Evolutionary conservation across 1,140 invertebrate species (phyloP).

Genomic region (Camponotus vicinus): DNA sequence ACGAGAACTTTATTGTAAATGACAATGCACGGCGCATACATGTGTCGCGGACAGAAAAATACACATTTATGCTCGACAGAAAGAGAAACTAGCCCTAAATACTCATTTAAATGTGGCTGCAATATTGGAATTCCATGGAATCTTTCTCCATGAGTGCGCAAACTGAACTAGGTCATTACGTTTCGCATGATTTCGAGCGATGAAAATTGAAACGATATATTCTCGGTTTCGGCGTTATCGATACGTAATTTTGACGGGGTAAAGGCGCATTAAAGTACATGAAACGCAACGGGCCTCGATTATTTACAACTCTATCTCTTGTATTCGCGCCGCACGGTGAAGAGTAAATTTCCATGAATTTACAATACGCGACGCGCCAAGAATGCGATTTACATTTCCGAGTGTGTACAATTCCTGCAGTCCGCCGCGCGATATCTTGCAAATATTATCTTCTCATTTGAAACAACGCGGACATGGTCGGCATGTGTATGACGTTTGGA

Average conservation of each 20-base stretch:
- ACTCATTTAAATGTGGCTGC: neutral
- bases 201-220: neutral
- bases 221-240: neutral
- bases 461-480: conserved; percentile 16
- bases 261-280: conserved; percentile 10
- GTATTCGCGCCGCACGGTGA: neutral
- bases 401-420: neutral
- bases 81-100: conserved; percentile 7
- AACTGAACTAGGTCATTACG: neutral
- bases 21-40: neutral
- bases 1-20: conserved; percentile 3
- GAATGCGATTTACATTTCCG: conserved; percentile 24
- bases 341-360: conserved; percentile 17
- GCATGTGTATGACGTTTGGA: conserved; percentile 17
- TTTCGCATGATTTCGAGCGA: neutral
- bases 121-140: neutral
- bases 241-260: neutral
- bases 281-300: neutral
- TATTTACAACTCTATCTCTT: conserved; percentile 4
- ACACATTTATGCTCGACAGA: neutral
- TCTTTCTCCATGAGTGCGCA: neutral
- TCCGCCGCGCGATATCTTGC: conserved; percentile 14
- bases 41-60: neutral
- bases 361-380: neutral
- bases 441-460: conserved; percentile 14